Evolutionary conservation across 2,797 vertebrate genomes (phyloP).

Genomic region (Myotis findleyi): DNA sequence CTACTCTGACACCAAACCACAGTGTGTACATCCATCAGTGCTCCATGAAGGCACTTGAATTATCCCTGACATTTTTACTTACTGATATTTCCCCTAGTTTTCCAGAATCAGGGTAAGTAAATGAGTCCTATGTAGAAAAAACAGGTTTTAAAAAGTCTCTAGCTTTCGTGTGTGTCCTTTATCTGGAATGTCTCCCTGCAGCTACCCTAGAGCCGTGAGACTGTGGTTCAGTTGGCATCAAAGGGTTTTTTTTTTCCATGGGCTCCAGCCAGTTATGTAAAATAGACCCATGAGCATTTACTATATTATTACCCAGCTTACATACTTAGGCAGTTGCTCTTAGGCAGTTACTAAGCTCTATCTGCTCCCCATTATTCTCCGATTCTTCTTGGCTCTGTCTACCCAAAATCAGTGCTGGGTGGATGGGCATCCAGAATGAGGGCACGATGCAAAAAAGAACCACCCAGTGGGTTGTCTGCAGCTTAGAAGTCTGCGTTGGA

Average conservation of each 20-base stretch:
- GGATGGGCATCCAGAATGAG: background rate
- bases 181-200: background rate
- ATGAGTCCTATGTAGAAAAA: background rate
- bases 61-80: constrained; percentile 14
- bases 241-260: constrained; percentile 24
- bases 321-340: background rate
- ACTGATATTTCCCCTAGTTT: background rate
- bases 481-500: background rate
- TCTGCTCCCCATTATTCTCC: background rate
- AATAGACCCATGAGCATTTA: background rate
- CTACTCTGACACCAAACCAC: background rate
- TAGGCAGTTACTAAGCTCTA: background rate
- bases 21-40: background rate
- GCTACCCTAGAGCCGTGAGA: background rate
- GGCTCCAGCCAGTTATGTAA: background rate
- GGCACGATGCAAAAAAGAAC: background rate
- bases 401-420: background rate
- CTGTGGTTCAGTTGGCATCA: constrained; percentile 21
- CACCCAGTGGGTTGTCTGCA: background rate
- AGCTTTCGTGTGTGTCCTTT: background rate
- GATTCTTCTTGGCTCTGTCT: background rate
- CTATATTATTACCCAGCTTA: background rate
- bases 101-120: background rate
- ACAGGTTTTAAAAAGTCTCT: background rate
- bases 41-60: constrained; percentile 1